Conservation (phyloP, 2,797 vertebrate genomes). For the Muraenolepis orangiensis region DNA sequence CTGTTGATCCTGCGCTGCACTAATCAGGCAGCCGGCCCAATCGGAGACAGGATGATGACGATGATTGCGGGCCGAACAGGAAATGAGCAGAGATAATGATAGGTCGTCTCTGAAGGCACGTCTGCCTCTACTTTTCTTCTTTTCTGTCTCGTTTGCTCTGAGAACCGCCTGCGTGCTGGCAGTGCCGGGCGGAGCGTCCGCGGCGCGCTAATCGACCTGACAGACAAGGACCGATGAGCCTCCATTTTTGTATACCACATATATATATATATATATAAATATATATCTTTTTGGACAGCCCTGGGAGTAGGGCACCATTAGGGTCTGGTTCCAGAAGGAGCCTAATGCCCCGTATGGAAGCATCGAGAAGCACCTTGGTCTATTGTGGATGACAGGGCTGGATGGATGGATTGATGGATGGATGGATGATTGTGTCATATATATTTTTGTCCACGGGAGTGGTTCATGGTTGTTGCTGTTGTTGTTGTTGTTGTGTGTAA, state of each 20-base stretch:
- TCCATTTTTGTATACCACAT: neutral
- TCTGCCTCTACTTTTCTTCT: constrained; percentile 17
- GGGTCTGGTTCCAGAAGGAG: neutral
- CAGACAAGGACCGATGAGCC: constrained; percentile 46
- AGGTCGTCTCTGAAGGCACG: constrained; percentile 54
- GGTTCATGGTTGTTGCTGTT: neutral
- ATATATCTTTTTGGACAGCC: neutral
- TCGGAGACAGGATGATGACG: constrained; percentile 68
- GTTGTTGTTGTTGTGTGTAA: too few species aligned
- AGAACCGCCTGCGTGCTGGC: constrained; percentile 35
- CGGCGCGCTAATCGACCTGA: constrained; percentile 57
- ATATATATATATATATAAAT: neutral
- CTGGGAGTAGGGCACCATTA: neutral
- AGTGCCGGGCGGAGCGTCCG: constrained; percentile 46
- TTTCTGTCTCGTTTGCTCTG: constrained; percentile 5
- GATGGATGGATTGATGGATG: neutral
- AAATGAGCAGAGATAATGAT: constrained; percentile 71
- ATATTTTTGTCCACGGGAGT: neutral
- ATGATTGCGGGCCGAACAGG: constrained; percentile 68
- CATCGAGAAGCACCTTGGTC: neutral
- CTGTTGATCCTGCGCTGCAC: constrained; percentile 58
- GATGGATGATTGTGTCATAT: neutral
- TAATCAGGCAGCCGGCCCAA: constrained; percentile 59
- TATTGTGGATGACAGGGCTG: neutral
- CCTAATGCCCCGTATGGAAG: neutral